Base-by-base conservation (phyloP, 2,888 invertebrate genomes). In the Cantharis flavilabris region DNA sequence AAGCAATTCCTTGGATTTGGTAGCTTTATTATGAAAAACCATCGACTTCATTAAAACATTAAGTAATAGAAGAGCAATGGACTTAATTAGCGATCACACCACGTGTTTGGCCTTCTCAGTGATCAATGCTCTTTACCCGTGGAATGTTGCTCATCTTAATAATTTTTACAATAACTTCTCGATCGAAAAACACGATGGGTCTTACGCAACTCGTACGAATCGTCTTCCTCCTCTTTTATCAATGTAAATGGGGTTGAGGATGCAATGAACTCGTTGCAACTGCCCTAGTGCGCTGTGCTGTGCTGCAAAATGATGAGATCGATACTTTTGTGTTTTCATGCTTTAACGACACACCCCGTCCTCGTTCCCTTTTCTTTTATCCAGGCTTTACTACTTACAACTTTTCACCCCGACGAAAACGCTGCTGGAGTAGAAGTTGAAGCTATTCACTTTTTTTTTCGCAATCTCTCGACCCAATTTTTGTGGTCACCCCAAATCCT, bases 71-170 rank as follows among this genome's bases (percentile, higher is more conserved):
- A 49, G 78, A 76, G 79, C 80, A 79, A 77, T 77, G 79, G 77
- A 80, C 78, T 79, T 80, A 80, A 80, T 80, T 80, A 80, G 74
- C 76, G 76, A 76, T 80, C 71, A 76, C 67, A 73, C 77, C 80
- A 79, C 79, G 80, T 80, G 80, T 79, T 76, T 79, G 80, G 79
- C 79, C 80, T 80, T 78, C 78, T 73, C 67, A 26, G 73, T 77
- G 78, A 80, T 80, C 78, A 80, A 77, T 77, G 78, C 75, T 77
- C 78, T 78, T 67, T 64, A 67, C 70, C 49, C 75, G 72, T 73
- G 78, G 78, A 80, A 80, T 80, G 72, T 75, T 75, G 80, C 78
- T 76, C 73, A 67, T 75, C 23, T 75, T 75, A 74, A 70, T 77
- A 64, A 33, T 77, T 75, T 78, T 71, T 75, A 73, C 67, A 72